These are phyloP conservation scores for Leucozona laternaria DNA, from an alignment of 2,888 invertebrate species.

Conservation along the genomic window DNA sequence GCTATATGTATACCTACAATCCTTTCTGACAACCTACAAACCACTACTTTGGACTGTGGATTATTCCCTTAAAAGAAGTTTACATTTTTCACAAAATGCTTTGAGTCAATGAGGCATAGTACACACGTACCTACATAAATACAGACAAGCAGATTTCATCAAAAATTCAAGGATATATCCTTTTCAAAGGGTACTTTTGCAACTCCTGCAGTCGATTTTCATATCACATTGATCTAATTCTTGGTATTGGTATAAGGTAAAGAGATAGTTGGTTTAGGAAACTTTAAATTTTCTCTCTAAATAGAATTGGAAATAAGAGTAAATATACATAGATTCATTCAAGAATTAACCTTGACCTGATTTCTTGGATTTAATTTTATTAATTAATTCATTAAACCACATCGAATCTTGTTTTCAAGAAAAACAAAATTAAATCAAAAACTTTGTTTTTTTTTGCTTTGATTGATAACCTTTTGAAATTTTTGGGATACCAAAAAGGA, in stretches of 20 bases:
- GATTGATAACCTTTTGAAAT: not conserved
- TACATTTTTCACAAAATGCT: not conserved
- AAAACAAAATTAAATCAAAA: not conserved
- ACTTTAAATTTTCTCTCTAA: not conserved
- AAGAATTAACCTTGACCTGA: not conserved
- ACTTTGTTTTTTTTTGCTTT: not conserved
- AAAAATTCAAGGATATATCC: not conserved
- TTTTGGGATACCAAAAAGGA: not conserved
- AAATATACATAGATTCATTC: too few species aligned
- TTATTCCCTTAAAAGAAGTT: not conserved
- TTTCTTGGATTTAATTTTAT: not conserved
- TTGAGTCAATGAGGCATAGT: not conserved
- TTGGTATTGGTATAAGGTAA: too few species aligned
- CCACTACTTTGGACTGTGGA: not conserved
- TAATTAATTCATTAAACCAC: not conserved
- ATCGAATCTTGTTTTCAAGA: not conserved
- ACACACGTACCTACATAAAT: not conserved
- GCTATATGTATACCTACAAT: not conserved
- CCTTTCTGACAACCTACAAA: too few species aligned
- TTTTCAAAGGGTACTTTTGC: not conserved
- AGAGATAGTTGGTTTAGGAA: not conserved
- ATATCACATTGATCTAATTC: not conserved
- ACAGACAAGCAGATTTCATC: not conserved
- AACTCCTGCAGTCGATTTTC: not conserved
- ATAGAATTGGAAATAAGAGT: not conserved